A percentile compares a stretch with the other conserved stretches of the same genome.
Evolutionary conservation across 2,113 vertebrate species (phyloP).

Genomic region (Tetrao urogallus): DNA sequence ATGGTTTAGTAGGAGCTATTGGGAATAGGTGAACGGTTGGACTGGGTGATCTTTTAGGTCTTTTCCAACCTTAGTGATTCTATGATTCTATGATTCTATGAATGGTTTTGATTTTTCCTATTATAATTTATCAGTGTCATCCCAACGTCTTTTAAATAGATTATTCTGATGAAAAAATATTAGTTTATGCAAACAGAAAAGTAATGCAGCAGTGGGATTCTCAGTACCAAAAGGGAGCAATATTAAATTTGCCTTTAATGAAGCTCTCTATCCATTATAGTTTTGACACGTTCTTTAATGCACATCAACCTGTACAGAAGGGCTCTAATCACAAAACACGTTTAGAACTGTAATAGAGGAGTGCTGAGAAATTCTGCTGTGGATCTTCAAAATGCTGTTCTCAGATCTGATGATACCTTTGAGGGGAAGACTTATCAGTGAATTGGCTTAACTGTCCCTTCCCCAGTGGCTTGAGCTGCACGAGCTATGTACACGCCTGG

Average conservation of each 20-base stretch:
- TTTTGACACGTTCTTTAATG: background rate
- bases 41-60: too few relatives aligned
- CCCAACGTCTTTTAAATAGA: background rate
- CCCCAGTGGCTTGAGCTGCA: background rate
- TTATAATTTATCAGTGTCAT: background rate
- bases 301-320: background rate
- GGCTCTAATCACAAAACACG: background rate
- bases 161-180: background rate
- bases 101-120: background rate
- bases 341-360: background rate
- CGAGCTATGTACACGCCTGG: background rate
- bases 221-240: background rate
- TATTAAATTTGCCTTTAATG: background rate
- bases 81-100: too few relatives aligned
- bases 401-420: background rate
- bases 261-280: background rate
- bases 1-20: too few relatives aligned
- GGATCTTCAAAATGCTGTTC: background rate
- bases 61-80: too few relatives aligned
- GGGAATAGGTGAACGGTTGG: too few relatives aligned
- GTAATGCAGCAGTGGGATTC: background rate
- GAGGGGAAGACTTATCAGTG: background rate
- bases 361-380: background rate
- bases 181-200: background rate
- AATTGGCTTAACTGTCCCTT: fast-evolving